phyloP scores from a whole-genome alignment of 2,888 invertebrate genomes.

The Troides oblongomaculatus region DNA sequence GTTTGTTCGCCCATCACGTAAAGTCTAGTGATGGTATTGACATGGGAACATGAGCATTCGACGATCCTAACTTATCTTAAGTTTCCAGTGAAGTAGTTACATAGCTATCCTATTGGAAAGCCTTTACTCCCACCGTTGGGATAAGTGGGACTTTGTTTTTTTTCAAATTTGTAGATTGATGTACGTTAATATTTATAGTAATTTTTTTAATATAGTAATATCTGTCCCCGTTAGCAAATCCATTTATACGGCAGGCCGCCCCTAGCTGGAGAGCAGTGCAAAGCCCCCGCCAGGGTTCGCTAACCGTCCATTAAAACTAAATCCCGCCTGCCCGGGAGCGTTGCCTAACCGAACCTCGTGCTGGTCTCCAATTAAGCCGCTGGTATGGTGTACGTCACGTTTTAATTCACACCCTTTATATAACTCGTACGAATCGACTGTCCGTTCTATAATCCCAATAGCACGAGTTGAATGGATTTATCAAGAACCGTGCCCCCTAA shows the following conservation, averaged over 20 bases:
- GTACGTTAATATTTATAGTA: too few species aligned
- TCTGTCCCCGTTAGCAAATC: neutral
- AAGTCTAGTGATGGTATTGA: too few species aligned
- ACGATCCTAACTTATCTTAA: too few species aligned
- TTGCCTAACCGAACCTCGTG: constrained; percentile 8
- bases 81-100: too few species aligned
- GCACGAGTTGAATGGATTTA: too few species aligned
- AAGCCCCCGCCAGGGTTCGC: constrained; percentile 18
- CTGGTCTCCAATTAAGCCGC: neutral
- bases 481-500: too few species aligned
- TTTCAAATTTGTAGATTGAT: neutral
- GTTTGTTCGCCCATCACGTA: too few species aligned
- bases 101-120: too few species aligned
- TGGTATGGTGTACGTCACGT: constrained; percentile 2
- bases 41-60: too few species aligned
- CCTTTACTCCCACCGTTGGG: neutral
- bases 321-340: constrained; percentile 6
- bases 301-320: constrained; percentile 17
- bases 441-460: too few species aligned
- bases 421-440: neutral
- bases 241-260: neutral
- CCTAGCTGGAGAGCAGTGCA: constrained; percentile 4
- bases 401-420: constrained; percentile 1
- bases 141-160: neutral
- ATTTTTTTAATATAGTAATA: neutral